Evolutionary conservation across 2,888 invertebrate genomes (phyloP).

Genomic region (Caenorhabditis virilis): DNA sequence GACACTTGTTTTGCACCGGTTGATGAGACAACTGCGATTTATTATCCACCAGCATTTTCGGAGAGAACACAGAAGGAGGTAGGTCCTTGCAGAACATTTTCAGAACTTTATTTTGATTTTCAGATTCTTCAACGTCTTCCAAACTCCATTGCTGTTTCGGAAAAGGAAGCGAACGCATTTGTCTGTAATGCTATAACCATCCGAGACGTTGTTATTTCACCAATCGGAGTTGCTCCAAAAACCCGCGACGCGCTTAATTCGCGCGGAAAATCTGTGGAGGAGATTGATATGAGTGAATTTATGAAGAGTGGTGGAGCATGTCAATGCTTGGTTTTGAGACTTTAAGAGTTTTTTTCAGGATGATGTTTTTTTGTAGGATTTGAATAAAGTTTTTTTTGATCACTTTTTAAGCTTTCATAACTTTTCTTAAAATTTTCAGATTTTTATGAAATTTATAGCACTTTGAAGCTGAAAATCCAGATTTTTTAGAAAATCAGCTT

Average conservation of each 20-base stretch:
- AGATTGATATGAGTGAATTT: conserved; percentile 63
- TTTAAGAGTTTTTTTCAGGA: conserved; percentile 64
- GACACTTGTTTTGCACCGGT: conserved; percentile 68
- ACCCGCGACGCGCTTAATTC: conserved; percentile 46
- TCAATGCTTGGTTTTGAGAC: conserved; percentile 66
- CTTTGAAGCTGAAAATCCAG: too few species aligned
- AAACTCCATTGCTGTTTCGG: conserved; percentile 62
- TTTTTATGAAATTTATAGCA: too few species aligned
- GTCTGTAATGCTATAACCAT: conserved; percentile 67
- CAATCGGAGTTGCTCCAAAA: conserved; percentile 55
- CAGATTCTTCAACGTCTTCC: conserved; percentile 63
- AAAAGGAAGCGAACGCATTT: conserved; percentile 64
- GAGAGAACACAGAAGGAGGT: conserved; percentile 59
- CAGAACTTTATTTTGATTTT: conserved; percentile 1
- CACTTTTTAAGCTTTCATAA: conserved; percentile 10
- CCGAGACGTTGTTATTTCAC: conserved; percentile 64
- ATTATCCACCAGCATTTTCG: conserved; percentile 65
- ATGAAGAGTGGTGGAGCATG: conserved; percentile 69
- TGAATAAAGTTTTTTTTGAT: background rate
- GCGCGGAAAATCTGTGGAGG: conserved; percentile 59
- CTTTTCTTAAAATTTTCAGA: too few species aligned
- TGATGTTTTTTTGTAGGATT: background rate
- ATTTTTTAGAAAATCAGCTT: too few species aligned
- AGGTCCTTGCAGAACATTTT: background rate
- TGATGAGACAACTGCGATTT: conserved; percentile 59